phyloP scores from a whole-genome alignment of 2,888 invertebrate genomes.

The Dynastes grantii region DNA sequence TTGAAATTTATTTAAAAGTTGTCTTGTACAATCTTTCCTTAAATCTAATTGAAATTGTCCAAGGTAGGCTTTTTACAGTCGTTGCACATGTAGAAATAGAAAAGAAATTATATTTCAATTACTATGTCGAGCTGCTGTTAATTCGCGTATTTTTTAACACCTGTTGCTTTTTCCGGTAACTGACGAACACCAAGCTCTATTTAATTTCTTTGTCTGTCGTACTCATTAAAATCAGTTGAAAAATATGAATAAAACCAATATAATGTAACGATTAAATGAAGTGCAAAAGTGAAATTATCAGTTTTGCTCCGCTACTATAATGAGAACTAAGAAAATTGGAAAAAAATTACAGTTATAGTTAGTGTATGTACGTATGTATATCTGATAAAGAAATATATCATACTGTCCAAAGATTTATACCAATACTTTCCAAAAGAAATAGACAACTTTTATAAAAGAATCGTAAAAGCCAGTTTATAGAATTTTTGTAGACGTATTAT shows the following conservation, averaged over 20 bases:
- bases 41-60: no score
- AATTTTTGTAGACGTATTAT: no score
- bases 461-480: no score
- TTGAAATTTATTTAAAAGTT: neutral
- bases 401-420: no score
- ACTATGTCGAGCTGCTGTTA: neutral
- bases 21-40: neutral
- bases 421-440: no score
- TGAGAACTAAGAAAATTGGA: neutral
- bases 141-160: neutral
- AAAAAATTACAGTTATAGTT: neutral
- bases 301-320: no score
- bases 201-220: conserved; percentile 1
- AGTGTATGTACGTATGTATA: neutral
- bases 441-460: no score
- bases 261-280: neutral
- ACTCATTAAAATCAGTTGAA: neutral
- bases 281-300: no score
- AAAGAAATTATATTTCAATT: conserved; percentile 13
- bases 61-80: neutral
- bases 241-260: neutral
- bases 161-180: neutral
- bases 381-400: neutral
- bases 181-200: conserved; percentile 26
- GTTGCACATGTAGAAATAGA: conserved; percentile 5